Evolutionary conservation across 2,888 invertebrate species (phyloP), one percentile per base, ranked within the genome.

Genomic region (Sepioteuthis lessoniana): DNA sequence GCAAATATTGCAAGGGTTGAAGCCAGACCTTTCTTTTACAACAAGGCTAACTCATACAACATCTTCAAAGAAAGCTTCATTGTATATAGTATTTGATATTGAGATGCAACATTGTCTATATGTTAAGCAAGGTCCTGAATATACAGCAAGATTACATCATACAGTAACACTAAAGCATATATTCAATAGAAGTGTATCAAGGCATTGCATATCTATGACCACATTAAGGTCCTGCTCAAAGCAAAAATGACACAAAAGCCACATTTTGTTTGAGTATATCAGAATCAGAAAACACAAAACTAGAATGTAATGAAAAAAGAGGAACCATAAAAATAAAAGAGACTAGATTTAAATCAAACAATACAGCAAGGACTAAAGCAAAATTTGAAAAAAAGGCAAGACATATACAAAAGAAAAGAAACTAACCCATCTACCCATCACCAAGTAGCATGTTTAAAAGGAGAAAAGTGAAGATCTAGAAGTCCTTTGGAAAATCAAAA

Each of bases 91-190:
- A n/a, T n/a, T 35, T 76, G 16, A 76, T 76, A 76, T n/a, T 76
- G n/a, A 19, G 76, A 76, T 76, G 76, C 76, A 76, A 76, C n/a
- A 76, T 16, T 76, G 76, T 76, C 76, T 76, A 76, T n/a, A 76
- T 76, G 13, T 76, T 76, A 76, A 76, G 76, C 76, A 76, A n/a
- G 76, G 19, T 76, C 76, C 76, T 76, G n/a, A 76, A 76, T 76
- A 76, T 76, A 76, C 76, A 76, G 76, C 76, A 76, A 76, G n/a
- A 76, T 76, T 76, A 76, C 76, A 76, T 35, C 76, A 76, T 35
- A 76, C 76, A 76, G n/a, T 76, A 76, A 76, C n/a, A 76, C n/a
- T 76, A 76, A 76, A 76, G 76, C 76, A 76, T n/a, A 76, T 76
- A 55, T 55, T 55, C 55, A 55, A 55, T 76, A 35, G 76, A 76